Evolutionary conservation across 2,888 invertebrate genomes (phyloP).

Genomic region (Panzeria rudis): DNA sequence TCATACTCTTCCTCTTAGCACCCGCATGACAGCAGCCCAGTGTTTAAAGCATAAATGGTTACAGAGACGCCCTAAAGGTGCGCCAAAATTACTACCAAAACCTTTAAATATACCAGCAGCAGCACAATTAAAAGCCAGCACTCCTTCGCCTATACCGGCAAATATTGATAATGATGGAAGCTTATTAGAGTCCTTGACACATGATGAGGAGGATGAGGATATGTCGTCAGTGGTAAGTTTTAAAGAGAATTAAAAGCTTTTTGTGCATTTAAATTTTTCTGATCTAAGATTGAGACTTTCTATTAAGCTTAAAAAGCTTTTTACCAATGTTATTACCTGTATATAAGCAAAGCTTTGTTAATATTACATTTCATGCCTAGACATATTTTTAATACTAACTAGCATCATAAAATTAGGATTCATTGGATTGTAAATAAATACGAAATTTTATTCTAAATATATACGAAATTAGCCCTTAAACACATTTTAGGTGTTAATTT

Average conservation of each 20-base stretch:
- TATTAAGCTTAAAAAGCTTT: no score
- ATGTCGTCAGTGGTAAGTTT: conserved; percentile 54
- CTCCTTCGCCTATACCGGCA: conserved; percentile 78
- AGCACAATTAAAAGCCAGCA: conserved; percentile 79
- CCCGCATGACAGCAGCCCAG: conserved; percentile 91
- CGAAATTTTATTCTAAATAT: no score
- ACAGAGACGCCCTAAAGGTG: conserved; percentile 84
- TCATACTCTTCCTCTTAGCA: conserved; percentile 85
- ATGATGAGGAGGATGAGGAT: conserved; percentile 61
- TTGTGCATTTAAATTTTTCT: not conserved
- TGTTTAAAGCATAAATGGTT: conserved; percentile 96
- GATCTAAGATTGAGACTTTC: no score
- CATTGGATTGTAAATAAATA: no score
- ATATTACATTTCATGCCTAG: no score
- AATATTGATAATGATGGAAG: conserved; percentile 60
- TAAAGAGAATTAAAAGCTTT: not conserved
- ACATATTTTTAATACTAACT: no score
- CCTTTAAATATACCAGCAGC: conserved; percentile 78
- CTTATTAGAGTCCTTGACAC: not conserved
- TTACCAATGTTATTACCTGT: no score
- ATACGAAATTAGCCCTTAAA: no score
- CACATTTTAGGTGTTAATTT: no score
- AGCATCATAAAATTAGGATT: no score
- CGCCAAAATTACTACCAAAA: conserved; percentile 78
- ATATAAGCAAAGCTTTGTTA: no score